Evolutionary conservation across 2,113 vertebrate genomes (phyloP).

Genomic region (Prolemur simus): DNA sequence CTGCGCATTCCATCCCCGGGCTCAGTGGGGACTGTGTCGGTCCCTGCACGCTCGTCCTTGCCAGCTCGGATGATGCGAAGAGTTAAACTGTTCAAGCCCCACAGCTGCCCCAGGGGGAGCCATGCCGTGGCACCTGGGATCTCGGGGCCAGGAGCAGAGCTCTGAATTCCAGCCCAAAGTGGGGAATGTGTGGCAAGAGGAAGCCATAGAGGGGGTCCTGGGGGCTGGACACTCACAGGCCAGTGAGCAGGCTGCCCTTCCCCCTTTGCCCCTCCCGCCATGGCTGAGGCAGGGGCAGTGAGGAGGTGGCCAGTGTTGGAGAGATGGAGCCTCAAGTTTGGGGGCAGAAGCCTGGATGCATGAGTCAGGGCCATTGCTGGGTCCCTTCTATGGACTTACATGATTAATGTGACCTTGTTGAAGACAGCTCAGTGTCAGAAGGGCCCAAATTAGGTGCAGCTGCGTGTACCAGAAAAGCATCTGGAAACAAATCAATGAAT

Average conservation of each 20-base stretch:
- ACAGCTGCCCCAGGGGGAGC: background rate
- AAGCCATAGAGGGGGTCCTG: rapidly evolving
- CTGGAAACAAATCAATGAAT: background rate
- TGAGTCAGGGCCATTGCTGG: background rate
- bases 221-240: background rate
- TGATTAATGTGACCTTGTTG: background rate
- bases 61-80: constrained; percentile 11
- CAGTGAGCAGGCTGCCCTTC: background rate
- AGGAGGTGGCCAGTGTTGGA: background rate
- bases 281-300: rapidly evolving
- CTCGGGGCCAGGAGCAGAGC: background rate
- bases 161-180: background rate
- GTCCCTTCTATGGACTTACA: background rate
- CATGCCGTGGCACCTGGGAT: background rate
- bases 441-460: background rate
- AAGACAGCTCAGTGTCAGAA: background rate
- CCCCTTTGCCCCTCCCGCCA: rapidly evolving
- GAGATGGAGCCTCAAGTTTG: background rate
- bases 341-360: background rate
- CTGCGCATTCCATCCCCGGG: background rate
- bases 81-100: background rate
- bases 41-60: background rate
- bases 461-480: background rate
- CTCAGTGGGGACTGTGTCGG: background rate
- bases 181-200: background rate